Evolutionary conservation across 1,140 invertebrate species (phyloP).

Genomic region (Trichonephila clavipes): DNA sequence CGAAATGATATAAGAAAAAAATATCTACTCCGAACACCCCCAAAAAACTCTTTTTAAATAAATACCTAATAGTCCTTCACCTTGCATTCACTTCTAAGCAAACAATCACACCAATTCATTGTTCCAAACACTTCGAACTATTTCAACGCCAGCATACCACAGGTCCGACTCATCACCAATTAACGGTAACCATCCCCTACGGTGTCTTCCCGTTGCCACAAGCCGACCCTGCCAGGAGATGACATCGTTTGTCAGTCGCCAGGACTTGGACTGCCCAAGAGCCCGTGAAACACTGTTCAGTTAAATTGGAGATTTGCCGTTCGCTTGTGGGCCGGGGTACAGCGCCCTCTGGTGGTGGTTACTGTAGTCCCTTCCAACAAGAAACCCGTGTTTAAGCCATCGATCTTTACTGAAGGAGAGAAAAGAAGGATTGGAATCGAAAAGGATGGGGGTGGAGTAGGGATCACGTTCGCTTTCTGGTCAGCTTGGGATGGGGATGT

Average conservation of each 20-base stretch:
- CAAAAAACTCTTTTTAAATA: too few species aligned
- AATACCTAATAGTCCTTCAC: too few species aligned
- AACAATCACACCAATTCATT: neutral
- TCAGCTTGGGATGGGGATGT: conserved; percentile 15
- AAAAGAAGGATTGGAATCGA: neutral
- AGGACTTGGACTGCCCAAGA: conserved; percentile 9
- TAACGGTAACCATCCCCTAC: conserved; percentile 3
- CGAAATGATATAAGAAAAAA: too few species aligned
- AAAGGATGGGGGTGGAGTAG: neutral
- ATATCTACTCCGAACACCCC: too few species aligned
- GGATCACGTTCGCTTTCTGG: conserved; percentile 29
- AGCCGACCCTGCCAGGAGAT: neutral
- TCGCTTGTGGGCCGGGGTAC: neutral
- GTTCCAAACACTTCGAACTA: neutral
- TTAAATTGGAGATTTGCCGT: neutral
- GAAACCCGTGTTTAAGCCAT: conserved; percentile 35
- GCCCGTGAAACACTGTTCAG: neutral
- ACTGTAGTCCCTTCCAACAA: neutral
- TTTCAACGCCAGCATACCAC: neutral
- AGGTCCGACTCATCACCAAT: conserved; percentile 20
- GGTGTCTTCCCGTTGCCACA: neutral
- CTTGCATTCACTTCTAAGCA: too few species aligned
- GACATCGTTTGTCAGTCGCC: conserved; percentile 7
- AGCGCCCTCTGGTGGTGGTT: conserved; percentile 35
- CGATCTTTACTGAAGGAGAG: conserved; percentile 39